Evolutionary conservation across 1,140 invertebrate species (phyloP), one percentile per base, ranked within the genome.

Genomic region (Pseudomyrmex flavicornis): DNA sequence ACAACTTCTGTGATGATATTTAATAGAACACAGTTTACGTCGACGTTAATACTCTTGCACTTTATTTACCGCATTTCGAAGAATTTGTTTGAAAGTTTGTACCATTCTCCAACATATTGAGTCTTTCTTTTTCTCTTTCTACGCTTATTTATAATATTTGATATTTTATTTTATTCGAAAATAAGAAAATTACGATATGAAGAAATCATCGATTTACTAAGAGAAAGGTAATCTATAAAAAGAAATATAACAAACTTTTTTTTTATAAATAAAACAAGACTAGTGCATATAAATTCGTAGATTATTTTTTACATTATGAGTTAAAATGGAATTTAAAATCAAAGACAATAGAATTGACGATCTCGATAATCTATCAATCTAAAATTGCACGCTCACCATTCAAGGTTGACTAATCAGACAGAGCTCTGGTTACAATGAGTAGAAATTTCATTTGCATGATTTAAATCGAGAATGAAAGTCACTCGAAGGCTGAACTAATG

Each of bases 401-500:
- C 85, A 90, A 87, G 80, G 85, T 83, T 74, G 61, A n/a, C 48
- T 59, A 50, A 59, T 70, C 61, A 74, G 13, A 17, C 61, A 75
- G 22, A 26, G 26, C 46, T 76, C 46, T 59, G 35, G 69, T 22
- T 12, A 46, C 65, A 62, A 82, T 58, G 17, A 22, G 26, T 75
- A 63, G 63, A 87, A 87, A 89, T 79, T 84, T 90, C 79, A 77
- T 77, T 83, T 80, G 54, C 56, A 61, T 22, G 35, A 48, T 62
- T 88, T 87, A 82, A 88, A 85, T 82, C 70, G 54, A 72, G 75
- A 89, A 76, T 83, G 82, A 89, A 89, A 88, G 77, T 84, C 48
- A 48, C 59, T 54, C 85, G 80, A 88, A 68, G 80, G 79, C 70
- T 76, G 50, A 69, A 61, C 54, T 62, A 76, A 83, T 22, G 26